Evolutionary conservation across 2,888 invertebrate genomes (phyloP).

Genomic region (Drosophila cognata): DNA sequence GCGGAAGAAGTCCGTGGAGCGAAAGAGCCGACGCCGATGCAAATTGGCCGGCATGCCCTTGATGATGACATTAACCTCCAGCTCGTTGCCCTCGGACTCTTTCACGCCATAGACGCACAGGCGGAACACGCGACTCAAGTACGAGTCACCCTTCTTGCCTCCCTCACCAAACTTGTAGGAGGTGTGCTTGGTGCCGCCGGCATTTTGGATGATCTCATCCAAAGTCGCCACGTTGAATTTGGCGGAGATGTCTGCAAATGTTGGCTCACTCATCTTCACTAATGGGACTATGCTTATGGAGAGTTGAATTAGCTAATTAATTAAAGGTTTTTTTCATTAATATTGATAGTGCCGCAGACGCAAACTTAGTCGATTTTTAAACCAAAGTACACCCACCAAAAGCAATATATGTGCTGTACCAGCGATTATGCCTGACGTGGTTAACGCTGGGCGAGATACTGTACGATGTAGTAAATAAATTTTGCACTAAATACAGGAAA

Average conservation of each 20-base stretch:
- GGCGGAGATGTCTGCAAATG: constrained; percentile 81
- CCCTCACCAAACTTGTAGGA: constrained; percentile 85
- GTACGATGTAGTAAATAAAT: not conserved
- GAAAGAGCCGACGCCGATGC: constrained; percentile 88
- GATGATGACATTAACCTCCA: constrained; percentile 87
- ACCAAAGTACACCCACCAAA: constrained; percentile 40
- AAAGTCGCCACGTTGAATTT: constrained; percentile 85
- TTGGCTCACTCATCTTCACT: constrained; percentile 59
- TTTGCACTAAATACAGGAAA: not conserved
- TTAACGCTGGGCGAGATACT: constrained; percentile 11
- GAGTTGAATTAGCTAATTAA: not conserved
- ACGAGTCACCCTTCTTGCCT: constrained; percentile 89
- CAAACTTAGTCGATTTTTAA: not conserved
- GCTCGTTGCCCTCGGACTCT: constrained; percentile 46
- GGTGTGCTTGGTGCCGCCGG: constrained; percentile 82
- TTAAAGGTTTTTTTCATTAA: not conserved
- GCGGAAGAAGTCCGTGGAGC: constrained; percentile 88
- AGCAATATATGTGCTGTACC: constrained; percentile 22
- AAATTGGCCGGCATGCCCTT: constrained; percentile 89
- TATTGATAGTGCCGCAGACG: constrained; percentile 16
- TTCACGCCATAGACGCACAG: constrained; percentile 86
- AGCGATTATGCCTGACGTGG: constrained; percentile 32
- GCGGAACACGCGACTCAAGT: constrained; percentile 88
- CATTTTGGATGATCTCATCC: constrained; percentile 83
- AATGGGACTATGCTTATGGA: constrained; percentile 14